Evolutionary conservation across 1,140 invertebrate genomes (phyloP), one percentile per base, ranked within the genome.

Genomic region (Brachionus plicatilis): DNA sequence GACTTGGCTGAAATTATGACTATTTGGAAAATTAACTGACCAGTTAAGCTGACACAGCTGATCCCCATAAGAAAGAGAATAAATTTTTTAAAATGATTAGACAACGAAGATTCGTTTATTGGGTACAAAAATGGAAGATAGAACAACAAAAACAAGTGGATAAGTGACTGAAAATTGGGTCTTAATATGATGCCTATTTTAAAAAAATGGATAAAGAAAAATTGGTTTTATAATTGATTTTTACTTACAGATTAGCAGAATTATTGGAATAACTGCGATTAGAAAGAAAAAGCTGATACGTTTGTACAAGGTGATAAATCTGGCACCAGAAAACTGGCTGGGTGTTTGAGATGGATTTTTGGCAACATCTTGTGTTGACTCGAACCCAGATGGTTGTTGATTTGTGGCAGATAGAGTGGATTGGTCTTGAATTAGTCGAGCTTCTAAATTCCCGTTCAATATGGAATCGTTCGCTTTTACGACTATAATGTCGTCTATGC

Each of bases 51-150:
- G 9, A 47, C 9, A 47, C 27, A 29, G 24, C 82, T 83, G 14
- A 83, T 8, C 27, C 56, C 33, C 11, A 68, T 68, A 3, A 83
- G 9, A 27, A 6, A 6, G 1, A 70, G 8, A 47, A 70, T 33
- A 12, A 33, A 83, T 47, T 17, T 50, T 56, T 50, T 68, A 3
- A 83, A 50, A 37, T 56, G 82, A 72, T 20, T 66, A 45, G 33
- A 45, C 41, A 50, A 33, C n/a, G 27, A 5, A 24, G 20, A 12
- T 60, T 82, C 65, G 37, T 68, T 82, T 45, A 82, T 65, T 29
- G 79, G 79, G 45, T 82, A 82, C n/a, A 82, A 65, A 82, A 65
- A 82, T 27, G 79, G 79, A 24, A 82, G 53, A 9, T 65, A 82
- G 56, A 82, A 82, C n/a, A 82, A 41, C 37, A 60, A 68, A 65